Percentiles rank a stretch among this genome's conserved stretches.
Conservation (phyloP, 2,797 vertebrate species). For the Coracias cyanogaster region DNA sequence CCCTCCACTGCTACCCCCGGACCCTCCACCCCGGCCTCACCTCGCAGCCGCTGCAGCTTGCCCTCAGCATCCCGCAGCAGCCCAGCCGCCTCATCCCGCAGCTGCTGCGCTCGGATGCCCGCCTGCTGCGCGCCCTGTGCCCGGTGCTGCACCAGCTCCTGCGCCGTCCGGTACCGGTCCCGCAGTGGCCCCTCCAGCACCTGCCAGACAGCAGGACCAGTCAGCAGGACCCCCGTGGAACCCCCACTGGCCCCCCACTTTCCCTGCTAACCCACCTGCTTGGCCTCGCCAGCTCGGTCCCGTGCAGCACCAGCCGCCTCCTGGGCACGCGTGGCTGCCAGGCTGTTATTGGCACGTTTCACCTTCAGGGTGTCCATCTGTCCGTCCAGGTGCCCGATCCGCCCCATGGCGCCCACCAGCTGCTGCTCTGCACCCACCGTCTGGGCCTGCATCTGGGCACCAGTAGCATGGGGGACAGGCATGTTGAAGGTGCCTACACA, state of each 20-base stretch:
- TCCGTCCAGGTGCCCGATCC: slow-evolving; percentile 81
- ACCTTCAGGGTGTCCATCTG: slow-evolving; percentile 89
- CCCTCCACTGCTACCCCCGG: rapidly evolving
- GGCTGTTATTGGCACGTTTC: slow-evolving; percentile 91
- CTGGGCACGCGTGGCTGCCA: slow-evolving; percentile 90
- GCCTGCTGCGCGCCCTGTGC: slow-evolving; percentile 87
- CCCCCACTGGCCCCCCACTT: rapidly evolving
- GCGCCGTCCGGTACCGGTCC: slow-evolving; percentile 90
- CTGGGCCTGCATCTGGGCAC: slow-evolving; percentile 86
- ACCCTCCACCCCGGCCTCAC: slow-evolving; percentile 62
- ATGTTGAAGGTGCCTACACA: rapidly evolving
- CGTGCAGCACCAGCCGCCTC: slow-evolving; percentile 89
- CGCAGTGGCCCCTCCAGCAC: slow-evolving; percentile 89
- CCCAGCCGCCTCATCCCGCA: slow-evolving; percentile 88
- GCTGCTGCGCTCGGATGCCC: slow-evolving; percentile 87
- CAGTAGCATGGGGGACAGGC: rapidly evolving
- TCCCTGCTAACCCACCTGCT: slow-evolving; percentile 81
- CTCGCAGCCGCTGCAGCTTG: slow-evolving; percentile 90
- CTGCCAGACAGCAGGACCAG: slow-evolving; percentile 57
- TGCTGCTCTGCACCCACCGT: slow-evolving; percentile 82
- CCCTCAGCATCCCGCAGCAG: slow-evolving; percentile 89
- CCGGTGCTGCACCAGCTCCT: slow-evolving; percentile 90
- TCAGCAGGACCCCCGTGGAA: rapidly evolving
- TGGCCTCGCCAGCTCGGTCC: slow-evolving; percentile 90
- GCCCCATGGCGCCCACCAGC: slow-evolving; percentile 84